Conservation (phyloP, 2,888 invertebrate genomes). For the Ceramica pisi region DNA sequence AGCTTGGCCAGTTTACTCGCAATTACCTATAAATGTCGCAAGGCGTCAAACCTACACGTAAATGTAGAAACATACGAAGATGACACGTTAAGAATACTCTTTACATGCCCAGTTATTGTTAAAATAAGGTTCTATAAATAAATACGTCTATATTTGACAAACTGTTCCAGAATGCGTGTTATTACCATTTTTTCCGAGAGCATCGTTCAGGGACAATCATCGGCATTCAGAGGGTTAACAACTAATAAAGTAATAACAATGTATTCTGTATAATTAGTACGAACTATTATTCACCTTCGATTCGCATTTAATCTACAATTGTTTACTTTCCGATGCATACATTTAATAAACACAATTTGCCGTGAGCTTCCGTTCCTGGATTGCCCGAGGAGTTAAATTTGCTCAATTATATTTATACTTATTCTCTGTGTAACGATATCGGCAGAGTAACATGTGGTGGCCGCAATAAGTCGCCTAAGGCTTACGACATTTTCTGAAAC, state of each 20-base stretch:
- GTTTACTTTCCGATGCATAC: slow-evolving; percentile 67
- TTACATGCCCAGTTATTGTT: slow-evolving; percentile 52
- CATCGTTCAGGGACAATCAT: slow-evolving; percentile 21
- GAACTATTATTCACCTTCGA: slow-evolving; percentile 59
- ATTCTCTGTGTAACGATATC: slow-evolving; percentile 57
- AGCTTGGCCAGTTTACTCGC: slow-evolving; percentile 65
- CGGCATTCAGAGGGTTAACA: slow-evolving; percentile 43
- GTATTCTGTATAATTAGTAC: slow-evolving; percentile 57
- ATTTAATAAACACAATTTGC: slow-evolving; percentile 71
- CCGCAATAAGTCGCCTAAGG: slow-evolving; percentile 63
- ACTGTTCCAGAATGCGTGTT: slow-evolving; percentile 13
- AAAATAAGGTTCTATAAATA: slow-evolving; percentile 52
- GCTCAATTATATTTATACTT: slow-evolving; percentile 61
- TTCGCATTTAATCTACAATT: slow-evolving; percentile 69
- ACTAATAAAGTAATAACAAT: slow-evolving; percentile 61
- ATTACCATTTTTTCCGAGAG: slow-evolving; percentile 26
- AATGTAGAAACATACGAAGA: slow-evolving; percentile 68
- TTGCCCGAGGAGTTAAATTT: slow-evolving; percentile 68
- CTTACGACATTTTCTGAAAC: slow-evolving; percentile 55
- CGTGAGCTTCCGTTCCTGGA: slow-evolving; percentile 66
- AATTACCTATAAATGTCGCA: slow-evolving; percentile 83
- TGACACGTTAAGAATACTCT: slow-evolving; percentile 53
- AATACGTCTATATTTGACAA: slow-evolving; percentile 26
- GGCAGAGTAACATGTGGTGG: slow-evolving; percentile 67
- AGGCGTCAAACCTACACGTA: slow-evolving; percentile 74